Percentiles rank a stretch among this genome's conserved stretches.
phyloP scores from a whole-genome alignment of 2,113 vertebrate genomes.

The Cyprinodon tularosa region DNA sequence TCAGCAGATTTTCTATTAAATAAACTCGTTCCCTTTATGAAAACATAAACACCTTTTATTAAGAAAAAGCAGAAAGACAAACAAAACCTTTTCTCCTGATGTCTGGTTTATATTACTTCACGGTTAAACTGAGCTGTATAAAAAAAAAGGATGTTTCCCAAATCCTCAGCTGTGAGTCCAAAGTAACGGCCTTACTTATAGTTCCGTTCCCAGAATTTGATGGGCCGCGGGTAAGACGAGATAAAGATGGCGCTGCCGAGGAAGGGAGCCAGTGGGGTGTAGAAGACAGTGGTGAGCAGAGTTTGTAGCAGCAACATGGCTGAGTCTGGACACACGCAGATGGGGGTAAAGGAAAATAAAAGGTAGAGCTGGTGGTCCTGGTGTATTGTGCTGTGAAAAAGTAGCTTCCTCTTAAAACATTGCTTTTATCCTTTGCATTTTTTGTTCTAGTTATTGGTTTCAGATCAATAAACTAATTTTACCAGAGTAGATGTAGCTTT shows the following conservation, averaged over 20 bases:
- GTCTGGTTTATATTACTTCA: too few relatives aligned
- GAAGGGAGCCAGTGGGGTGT: constrained; percentile 93
- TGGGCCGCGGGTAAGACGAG: constrained; percentile 90
- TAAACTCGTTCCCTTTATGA: background rate
- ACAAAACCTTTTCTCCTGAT: background rate
- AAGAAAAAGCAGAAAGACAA: background rate
- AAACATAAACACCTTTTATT: background rate
- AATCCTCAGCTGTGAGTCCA: background rate
- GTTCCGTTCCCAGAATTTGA: constrained; percentile 98
- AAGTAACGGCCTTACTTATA: constrained; percentile 89
- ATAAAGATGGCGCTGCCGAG: constrained; percentile 98
- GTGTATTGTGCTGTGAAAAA: background rate
- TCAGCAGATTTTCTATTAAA: background rate
- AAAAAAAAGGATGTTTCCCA: background rate
- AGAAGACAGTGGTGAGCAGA: constrained; percentile 89
- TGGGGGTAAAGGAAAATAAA: constrained; percentile 48
- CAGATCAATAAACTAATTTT: background rate
- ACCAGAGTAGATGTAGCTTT: background rate
- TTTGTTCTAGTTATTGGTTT: background rate
- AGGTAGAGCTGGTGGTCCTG: background rate
- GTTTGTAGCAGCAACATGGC: constrained; percentile 96
- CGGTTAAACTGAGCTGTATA: too few relatives aligned
- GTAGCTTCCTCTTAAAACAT: background rate
- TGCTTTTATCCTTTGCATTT: background rate
- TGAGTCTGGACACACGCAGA: constrained; percentile 83